Evolutionary conservation across 2,797 vertebrate genomes (phyloP).

Genomic region (Lycodopsis pacificus): DNA sequence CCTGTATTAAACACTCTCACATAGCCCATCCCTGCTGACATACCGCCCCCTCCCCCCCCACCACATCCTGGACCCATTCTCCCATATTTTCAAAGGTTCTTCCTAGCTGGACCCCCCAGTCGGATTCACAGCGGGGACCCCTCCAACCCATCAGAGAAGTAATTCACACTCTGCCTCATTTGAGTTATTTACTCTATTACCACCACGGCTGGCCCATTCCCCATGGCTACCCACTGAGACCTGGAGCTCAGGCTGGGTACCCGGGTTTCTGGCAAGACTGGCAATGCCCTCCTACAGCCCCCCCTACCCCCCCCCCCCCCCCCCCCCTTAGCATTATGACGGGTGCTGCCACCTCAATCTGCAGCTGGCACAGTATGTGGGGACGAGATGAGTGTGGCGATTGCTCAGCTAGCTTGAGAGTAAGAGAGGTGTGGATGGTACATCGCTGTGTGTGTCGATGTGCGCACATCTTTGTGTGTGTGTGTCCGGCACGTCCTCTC

Average conservation of each 20-base stretch:
- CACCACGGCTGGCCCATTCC: slow-evolving; percentile 75
- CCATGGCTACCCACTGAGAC: slow-evolving; percentile 77
- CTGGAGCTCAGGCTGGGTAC: slow-evolving; percentile 72
- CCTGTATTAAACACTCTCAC: slow-evolving; percentile 79
- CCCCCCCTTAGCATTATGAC: slow-evolving; percentile 61
- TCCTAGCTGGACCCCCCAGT: slow-evolving; percentile 79
- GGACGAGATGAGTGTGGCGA: slow-evolving; percentile 69
- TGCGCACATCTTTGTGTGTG: slow-evolving; percentile 5
- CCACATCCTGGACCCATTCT: slow-evolving; percentile 67
- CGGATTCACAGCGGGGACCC: slow-evolving; percentile 80
- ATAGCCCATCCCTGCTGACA: slow-evolving; percentile 65
- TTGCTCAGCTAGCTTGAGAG: slow-evolving; percentile 65
- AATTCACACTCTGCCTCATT: slow-evolving; percentile 89
- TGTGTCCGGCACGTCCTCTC: slow-evolving; percentile 52
- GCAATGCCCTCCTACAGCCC: slow-evolving; percentile 67
- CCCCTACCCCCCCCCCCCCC: slow-evolving; percentile 45
- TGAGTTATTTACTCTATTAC: slow-evolving; percentile 90
- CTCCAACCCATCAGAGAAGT: slow-evolving; percentile 83
- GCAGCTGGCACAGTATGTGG: slow-evolving; percentile 78
- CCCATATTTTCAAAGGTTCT: slow-evolving; percentile 65
- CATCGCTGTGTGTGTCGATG: slow-evolving; percentile 43
- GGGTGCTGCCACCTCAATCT: slow-evolving; percentile 83
- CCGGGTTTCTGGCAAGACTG: slow-evolving; percentile 78
- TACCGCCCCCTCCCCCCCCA: slow-evolving; percentile 54
- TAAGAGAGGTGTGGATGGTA: slow-evolving; percentile 66